phyloP scores from a whole-genome alignment of 1,140 invertebrate genomes.

The Archivesica marissinica region DNA sequence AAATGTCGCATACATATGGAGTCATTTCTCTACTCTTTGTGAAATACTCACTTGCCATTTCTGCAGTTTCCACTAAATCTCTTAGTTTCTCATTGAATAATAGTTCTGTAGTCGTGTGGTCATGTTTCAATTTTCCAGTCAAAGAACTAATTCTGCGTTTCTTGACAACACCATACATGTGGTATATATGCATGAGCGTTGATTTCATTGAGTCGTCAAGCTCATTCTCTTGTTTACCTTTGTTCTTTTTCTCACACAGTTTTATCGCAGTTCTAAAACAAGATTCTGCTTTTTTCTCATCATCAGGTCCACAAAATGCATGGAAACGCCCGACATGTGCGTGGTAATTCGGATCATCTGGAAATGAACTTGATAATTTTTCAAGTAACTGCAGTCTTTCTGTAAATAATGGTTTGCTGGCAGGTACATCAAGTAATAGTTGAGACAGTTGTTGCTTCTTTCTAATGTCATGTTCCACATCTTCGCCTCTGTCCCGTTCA shows the following conservation, averaged over 20 bases:
- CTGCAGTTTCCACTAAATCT: slow-evolving; percentile 32
- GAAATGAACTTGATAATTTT: slow-evolving; percentile 62
- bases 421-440: slow-evolving; percentile 59
- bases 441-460: slow-evolving; percentile 58
- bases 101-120: slow-evolving; percentile 29
- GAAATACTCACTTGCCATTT: slow-evolving; percentile 61
- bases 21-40: slow-evolving; percentile 59
- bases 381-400: slow-evolving; percentile 61
- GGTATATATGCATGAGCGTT: slow-evolving; percentile 66
- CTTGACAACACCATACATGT: slow-evolving; percentile 65
- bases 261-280: slow-evolving; percentile 62
- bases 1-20: slow-evolving; percentile 55
- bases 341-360: slow-evolving; percentile 63
- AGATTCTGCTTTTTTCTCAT: slow-evolving; percentile 59
- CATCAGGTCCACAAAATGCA: slow-evolving; percentile 63
- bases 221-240: slow-evolving; percentile 37
- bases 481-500: slow-evolving; percentile 51
- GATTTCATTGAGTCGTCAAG: slow-evolving; percentile 56
- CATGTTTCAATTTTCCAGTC: slow-evolving; percentile 40
- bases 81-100: slow-evolving; percentile 30
- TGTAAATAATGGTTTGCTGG: slow-evolving; percentile 40
- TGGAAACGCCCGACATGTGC: slow-evolving; percentile 67
- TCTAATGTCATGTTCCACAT: slow-evolving; percentile 22
- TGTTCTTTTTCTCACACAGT: slow-evolving; percentile 44
- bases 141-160: slow-evolving; percentile 52